A percentile compares a stretch with the other conserved stretches of the same genome.
These are phyloP conservation scores for Hydrozoanthus gracilis DNA, from an alignment of 92 coral and sea anemone species.

Conservation along the genomic window DNA sequence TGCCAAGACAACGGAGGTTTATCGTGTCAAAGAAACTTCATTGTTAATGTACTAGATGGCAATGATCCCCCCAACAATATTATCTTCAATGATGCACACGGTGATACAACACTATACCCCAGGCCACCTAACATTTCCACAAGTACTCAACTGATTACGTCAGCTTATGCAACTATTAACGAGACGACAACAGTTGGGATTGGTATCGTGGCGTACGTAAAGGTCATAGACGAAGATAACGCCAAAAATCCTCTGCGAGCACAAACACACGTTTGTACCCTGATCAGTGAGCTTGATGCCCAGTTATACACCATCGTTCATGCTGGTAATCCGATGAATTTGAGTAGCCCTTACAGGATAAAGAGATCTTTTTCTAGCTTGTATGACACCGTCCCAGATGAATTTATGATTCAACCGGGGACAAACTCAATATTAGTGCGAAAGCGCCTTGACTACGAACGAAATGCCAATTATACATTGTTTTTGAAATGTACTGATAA, in stretches of 20 bases:
- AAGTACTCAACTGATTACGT: slow-evolving; percentile 47
- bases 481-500: slow-evolving; percentile 72
- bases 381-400: slow-evolving; percentile 51
- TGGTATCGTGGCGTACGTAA: slow-evolving; percentile 70
- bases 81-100: slow-evolving; percentile 64
- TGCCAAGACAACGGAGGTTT: slow-evolving; percentile 75
- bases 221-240: slow-evolving; percentile 70
- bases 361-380: slow-evolving; percentile 31
- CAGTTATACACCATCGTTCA: slow-evolving; percentile 53
- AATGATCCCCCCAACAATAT: slow-evolving; percentile 69
- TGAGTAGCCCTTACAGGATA: slow-evolving; percentile 49
- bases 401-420: slow-evolving; percentile 75
- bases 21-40: slow-evolving; percentile 51
- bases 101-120: slow-evolving; percentile 69
- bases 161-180: slow-evolving; percentile 69
- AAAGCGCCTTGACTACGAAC: slow-evolving; percentile 62
- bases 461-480: slow-evolving; percentile 55
- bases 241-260: slow-evolving; percentile 54
- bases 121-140: slow-evolving; percentile 57
- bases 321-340: slow-evolving; percentile 54
- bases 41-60: slow-evolving; percentile 59
- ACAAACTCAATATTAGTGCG: slow-evolving; percentile 73
- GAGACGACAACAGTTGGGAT: slow-evolving; percentile 72
- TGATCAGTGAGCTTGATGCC: slow-evolving; percentile 74
- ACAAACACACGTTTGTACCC: slow-evolving; percentile 69